Evolutionary conservation across 2,113 vertebrate species (phyloP).

Genomic region (Mohoua ochrocephala): DNA sequence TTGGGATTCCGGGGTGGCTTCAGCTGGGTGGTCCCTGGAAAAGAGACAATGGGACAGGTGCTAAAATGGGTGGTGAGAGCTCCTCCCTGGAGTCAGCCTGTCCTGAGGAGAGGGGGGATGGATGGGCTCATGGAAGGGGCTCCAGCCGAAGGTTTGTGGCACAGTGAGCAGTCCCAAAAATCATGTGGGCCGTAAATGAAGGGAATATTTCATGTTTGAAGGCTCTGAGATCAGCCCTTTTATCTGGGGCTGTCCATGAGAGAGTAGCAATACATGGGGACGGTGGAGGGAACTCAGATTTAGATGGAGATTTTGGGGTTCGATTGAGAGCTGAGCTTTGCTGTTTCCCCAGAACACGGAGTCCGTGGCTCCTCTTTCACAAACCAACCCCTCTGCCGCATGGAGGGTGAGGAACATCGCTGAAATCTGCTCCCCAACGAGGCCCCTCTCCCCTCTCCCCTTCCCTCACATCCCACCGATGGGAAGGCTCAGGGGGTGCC

Average conservation of each 20-base stretch:
- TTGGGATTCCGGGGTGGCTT: not conserved
- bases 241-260: not conserved
- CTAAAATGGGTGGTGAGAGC: not conserved
- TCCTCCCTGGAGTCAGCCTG: not conserved
- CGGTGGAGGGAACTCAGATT: not conserved
- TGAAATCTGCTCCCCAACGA: not conserved
- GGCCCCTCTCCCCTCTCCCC: not conserved
- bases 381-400: not conserved
- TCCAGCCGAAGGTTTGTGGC: not conserved
- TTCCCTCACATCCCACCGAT: not conserved
- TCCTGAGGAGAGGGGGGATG: not conserved
- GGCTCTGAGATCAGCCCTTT: not conserved
- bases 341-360: not conserved
- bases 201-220: conserved; percentile 9
- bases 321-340: not conserved
- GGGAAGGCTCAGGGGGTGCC: not conserved
- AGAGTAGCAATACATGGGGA: not conserved
- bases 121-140: not conserved
- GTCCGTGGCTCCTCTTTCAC: not conserved
- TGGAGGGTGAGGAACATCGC: not conserved
- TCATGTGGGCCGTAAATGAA: not conserved
- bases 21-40: not conserved
- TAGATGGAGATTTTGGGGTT: not conserved
- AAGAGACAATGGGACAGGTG: not conserved
- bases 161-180: not conserved